A percentile compares a stretch with the other conserved stretches of the same genome.
phyloP scores from a whole-genome alignment of 1,140 invertebrate species.

The Pachyrhynchus sulphureomaculatus region DNA sequence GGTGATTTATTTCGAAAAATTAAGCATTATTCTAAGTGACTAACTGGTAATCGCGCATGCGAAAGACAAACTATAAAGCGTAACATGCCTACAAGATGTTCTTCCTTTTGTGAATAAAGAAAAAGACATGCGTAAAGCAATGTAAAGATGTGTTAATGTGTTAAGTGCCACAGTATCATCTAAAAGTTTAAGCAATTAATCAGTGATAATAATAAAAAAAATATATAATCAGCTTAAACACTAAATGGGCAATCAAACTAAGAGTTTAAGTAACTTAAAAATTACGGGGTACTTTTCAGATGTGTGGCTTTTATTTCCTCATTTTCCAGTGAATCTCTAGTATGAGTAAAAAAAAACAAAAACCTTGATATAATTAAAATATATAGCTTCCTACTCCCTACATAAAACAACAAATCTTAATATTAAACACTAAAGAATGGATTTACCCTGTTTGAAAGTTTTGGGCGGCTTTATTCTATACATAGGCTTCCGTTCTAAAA shows the following conservation, averaged over 20 bases:
- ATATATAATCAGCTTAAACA: neutral
- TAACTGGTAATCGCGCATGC: too few species aligned
- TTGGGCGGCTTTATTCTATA: constrained; percentile 56
- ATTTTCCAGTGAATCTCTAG: constrained; percentile 14
- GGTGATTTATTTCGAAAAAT: too few species aligned
- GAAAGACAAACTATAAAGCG: too few species aligned
- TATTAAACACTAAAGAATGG: neutral
- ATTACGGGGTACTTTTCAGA: constrained; percentile 2
- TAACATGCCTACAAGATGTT: too few species aligned
- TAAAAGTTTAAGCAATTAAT: neutral
- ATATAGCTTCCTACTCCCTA: constrained; percentile 6
- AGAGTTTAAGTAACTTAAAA: neutral
- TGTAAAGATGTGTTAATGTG: neutral
- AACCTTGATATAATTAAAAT: neutral
- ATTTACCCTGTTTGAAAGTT: constrained; percentile 61
- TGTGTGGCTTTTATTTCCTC: constrained; percentile 2
- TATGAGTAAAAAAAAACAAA: constrained; percentile 2
- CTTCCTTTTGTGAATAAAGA: neutral
- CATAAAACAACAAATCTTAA: constrained; percentile 7
- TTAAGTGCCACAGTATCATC: neutral
- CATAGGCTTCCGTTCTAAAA: constrained; percentile 55
- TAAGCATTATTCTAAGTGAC: too few species aligned
- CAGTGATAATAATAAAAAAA: neutral
- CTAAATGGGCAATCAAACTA: neutral
- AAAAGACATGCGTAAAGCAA: constrained; percentile 5